Evolutionary conservation across 2,113 vertebrate species (phyloP).

Genomic region (Ochotona princeps): DNA sequence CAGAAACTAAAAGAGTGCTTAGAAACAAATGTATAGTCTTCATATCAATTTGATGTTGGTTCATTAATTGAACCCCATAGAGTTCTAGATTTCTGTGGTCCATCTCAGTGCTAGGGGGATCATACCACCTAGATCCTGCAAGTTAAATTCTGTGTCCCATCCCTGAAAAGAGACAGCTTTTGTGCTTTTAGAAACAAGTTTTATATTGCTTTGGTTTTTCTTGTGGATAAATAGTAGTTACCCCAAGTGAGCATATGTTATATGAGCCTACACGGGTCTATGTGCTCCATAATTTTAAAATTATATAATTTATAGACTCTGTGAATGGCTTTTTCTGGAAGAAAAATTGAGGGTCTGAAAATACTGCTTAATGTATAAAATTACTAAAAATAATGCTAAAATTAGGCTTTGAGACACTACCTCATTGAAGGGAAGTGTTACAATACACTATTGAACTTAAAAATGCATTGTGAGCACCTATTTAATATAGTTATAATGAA

Average conservation of each 20-base stretch:
- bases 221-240: background rate
- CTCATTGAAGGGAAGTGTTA: background rate
- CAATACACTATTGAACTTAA: background rate
- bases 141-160: constrained; percentile 27
- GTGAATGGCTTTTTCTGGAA: background rate
- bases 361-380: background rate
- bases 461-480: background rate
- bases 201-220: constrained; percentile 49
- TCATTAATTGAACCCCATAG: constrained; percentile 12
- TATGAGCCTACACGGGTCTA: background rate
- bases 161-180: constrained; percentile 6
- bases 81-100: background rate
- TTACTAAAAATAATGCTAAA: background rate
- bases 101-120: background rate
- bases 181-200: background rate
- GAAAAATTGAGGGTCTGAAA: background rate
- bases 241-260: background rate
- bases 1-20: too few species aligned
- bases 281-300: background rate
- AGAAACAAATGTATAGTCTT: background rate
- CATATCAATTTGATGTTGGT: constrained; percentile 34
- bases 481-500: background rate
- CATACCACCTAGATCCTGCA: background rate
- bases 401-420: background rate
- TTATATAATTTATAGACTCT: background rate